Base-by-base conservation (phyloP, 2,797 vertebrate species). In the Steatocranus sp. region DNA sequence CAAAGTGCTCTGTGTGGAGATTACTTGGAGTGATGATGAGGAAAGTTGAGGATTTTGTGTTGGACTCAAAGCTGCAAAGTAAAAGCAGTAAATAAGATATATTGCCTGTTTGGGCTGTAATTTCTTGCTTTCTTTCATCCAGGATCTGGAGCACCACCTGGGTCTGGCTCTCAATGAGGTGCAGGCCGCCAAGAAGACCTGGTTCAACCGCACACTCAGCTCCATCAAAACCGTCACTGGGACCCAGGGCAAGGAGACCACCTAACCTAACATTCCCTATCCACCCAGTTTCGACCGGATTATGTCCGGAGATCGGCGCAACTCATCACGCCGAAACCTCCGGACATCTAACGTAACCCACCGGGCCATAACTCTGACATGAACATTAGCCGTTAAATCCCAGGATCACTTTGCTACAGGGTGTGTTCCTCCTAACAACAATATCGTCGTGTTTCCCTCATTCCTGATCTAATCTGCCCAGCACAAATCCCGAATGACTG, bases 161-260 rank as follows among this genome's bases (percentile, higher is more conserved):
- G 99, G 98, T 84, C 96, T 99, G 87, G 98, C 98, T 25, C 93
- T 99, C 54, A 99, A 97, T 1, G 99, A 99, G 94, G 98, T 99
- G 18, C 98, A 99, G 93, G 98, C 99, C 3, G 98, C 98, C 90
- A 99, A 99, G 96, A 99, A 99, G 96, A 99, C 99, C 2, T 99
- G 99, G 99, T 99, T 99, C 96, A 99, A 99, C 96, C 95, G 98
- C 92, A 99, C 99, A 3, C 97, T 99, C 91, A 99, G 96, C 95
- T 99, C 99, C 93, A 99, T 99, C 95, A 99, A 99, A 96, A 99
- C 99, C 2, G 99, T 97, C 84, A 99, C 99, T 1, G 98, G 99
- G 81, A 97, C 97, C 84, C 98, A 99, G 95, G 98, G 98, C 82
- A 99, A 99, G 94, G 98, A 99, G 95, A 99, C 97, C 84, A 97